phyloP scores from a whole-genome alignment of 2,113 vertebrate species.

The Eleginops maclovinus region DNA sequence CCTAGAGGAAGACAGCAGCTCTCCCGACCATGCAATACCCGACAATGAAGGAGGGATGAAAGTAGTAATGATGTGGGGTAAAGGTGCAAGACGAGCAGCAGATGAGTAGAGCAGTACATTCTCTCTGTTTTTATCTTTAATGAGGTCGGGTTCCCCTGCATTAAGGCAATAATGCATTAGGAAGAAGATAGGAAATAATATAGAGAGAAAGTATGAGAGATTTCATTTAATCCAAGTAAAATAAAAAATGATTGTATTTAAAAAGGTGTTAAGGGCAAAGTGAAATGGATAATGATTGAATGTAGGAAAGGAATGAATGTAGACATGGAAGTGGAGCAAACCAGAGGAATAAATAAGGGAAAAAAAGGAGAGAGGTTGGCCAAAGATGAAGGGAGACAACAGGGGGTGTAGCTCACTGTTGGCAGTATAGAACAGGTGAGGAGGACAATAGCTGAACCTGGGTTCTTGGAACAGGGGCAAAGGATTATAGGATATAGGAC shows the following conservation, averaged over 20 bases:
- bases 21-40: conserved; percentile 54
- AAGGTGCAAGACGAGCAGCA: conserved; percentile 31
- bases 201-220: not conserved
- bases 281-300: not conserved
- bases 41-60: conserved; percentile 23
- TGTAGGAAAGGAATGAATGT: not conserved
- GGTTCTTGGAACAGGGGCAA: conserved; percentile 71
- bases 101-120: conserved; percentile 20
- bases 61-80: conserved; percentile 35
- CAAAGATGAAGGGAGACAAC: conserved; percentile 58
- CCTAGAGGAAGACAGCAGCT: conserved; percentile 40
- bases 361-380: conserved; percentile 43
- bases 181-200: not conserved
- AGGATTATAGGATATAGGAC: conserved; percentile 80
- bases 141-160: conserved; percentile 16
- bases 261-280: not conserved
- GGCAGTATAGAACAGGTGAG: conserved; percentile 71
- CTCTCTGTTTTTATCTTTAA: conserved; percentile 55
- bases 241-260: not conserved
- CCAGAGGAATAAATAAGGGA: not conserved
- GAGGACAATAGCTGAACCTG: conserved; percentile 67
- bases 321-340: conserved; percentile 18
- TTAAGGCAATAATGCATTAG: conserved; percentile 20
- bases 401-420: conserved; percentile 42
- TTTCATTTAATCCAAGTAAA: conserved; percentile 5